Conservation (phyloP, 2,888 invertebrate genomes). For the Smittia aterrima region DNA sequence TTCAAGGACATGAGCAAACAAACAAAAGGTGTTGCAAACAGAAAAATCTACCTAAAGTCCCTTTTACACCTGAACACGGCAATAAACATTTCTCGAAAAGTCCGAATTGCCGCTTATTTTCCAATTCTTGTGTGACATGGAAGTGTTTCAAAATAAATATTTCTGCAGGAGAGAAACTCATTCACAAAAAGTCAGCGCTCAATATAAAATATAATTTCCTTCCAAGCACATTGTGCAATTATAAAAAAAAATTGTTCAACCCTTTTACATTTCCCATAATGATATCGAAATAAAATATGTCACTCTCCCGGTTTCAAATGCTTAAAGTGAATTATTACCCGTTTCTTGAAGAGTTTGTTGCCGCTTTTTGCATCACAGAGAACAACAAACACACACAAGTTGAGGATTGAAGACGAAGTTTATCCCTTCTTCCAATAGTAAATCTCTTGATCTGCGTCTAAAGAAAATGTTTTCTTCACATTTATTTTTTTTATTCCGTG, state of each 20-base stretch:
- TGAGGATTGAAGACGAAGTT: slow-evolving; percentile 8
- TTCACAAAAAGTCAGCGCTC: too few species aligned
- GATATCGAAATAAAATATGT: slow-evolving; percentile 31
- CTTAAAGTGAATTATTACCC: slow-evolving; percentile 33
- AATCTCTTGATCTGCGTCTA: slow-evolving; percentile 42
- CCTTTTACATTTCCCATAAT: neutral
- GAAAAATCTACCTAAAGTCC: slow-evolving; percentile 20
- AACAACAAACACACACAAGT: slow-evolving; percentile 32
- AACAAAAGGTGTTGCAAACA: slow-evolving; percentile 12
- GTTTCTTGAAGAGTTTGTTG: slow-evolving; percentile 16
- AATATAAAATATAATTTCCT: neutral
- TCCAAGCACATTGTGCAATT: slow-evolving; percentile 38
- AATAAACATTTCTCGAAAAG: neutral
- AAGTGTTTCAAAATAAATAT: too few species aligned
- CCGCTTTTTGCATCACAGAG: slow-evolving; percentile 16
- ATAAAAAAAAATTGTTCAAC: neutral
- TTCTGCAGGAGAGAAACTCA: too few species aligned
- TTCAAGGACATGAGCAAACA: slow-evolving; percentile 20
- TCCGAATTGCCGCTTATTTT: neutral
- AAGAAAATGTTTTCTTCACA: slow-evolving; percentile 10
- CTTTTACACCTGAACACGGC: slow-evolving; percentile 16
- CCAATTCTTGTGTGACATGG: neutral
- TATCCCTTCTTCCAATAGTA: slow-evolving; percentile 39
- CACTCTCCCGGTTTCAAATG: slow-evolving; percentile 15
- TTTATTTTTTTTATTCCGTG: slow-evolving; percentile 5